phyloP scores from a whole-genome alignment of 2,888 invertebrate species.

The Crocallis elinguaria region DNA sequence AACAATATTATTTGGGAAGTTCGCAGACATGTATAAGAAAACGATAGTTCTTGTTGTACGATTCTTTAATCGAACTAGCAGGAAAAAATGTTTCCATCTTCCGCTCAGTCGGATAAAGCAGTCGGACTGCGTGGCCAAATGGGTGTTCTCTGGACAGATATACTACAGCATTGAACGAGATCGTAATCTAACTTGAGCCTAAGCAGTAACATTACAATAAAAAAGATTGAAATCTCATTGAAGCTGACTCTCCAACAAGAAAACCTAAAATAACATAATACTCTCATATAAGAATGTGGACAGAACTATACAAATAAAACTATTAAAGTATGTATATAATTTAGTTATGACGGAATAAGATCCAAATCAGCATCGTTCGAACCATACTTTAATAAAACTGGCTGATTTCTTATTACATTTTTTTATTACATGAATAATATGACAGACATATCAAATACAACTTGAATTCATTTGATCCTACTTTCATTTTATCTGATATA shows the following conservation, averaged over 20 bases:
- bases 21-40: no score
- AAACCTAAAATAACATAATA: not conserved
- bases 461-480: not conserved
- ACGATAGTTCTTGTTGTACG: no score
- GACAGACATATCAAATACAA: not conserved
- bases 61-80: no score
- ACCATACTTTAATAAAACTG: not conserved
- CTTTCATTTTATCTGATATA: no score
- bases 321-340: not conserved
- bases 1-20: no score
- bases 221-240: not conserved
- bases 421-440: not conserved
- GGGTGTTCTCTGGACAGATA: no score
- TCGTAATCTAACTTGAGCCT: no score
- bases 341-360: not conserved
- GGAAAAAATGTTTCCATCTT: no score
- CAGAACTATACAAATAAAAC: not conserved
- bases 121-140: no score
- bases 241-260: not conserved
- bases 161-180: no score
- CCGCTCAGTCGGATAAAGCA: no score
- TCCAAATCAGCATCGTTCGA: not conserved
- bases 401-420: not conserved
- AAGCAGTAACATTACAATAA: not conserved
- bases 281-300: not conserved